Evolutionary conservation across 2,113 vertebrate genomes (phyloP), one percentile per base, ranked within the genome.

Genomic region (Otolemur garnettii): DNA sequence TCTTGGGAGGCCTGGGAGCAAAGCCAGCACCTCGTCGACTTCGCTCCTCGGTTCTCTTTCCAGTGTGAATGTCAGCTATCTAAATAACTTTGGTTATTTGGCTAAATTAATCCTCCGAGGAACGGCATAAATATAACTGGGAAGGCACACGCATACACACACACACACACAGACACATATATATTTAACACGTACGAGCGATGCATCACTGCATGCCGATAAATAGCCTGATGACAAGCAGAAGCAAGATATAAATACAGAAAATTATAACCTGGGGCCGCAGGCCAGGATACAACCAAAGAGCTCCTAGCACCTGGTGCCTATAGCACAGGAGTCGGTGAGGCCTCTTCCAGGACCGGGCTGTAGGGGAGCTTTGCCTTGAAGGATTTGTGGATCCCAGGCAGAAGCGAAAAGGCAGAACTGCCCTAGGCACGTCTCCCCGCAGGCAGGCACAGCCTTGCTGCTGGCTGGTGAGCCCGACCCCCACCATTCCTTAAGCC

Each of bases 101-200:
- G 88, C 97, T 97, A 97, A 98, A 97, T 92, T 95, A 97, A 97
- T 98, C 96, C 97, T 98, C 98, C 0, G 2, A 97, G 97, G 98
- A 97, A 50, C 95, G 93, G 93, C 80, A 97, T 95, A 98, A 98
- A 98, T 98, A 97, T 91, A 96, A 87, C 95, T 24, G 33, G 75
- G 96, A 95, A 92, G 81, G 94, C 35, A 59, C 28, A 71, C 22
- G 59, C 71, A 69, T 72, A 93, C 9, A 77, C 69, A 91, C 95
- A 71, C 83, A 97, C 35, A 64, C 18, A 83, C 72, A 93, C 13
- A 92, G 79, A 97, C 12, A 92, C 78, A 94, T 93, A 87, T 97
- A 75, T 93, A 97, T 94, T 93, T 96, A 97, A 98, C 98, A 96
- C 42, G 42, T 92, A 75, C 0, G 19, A 97, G 97, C 92, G 92